Evolutionary conservation across 2,113 vertebrate genomes (phyloP).

Genomic region (Casuarius casuarius): DNA sequence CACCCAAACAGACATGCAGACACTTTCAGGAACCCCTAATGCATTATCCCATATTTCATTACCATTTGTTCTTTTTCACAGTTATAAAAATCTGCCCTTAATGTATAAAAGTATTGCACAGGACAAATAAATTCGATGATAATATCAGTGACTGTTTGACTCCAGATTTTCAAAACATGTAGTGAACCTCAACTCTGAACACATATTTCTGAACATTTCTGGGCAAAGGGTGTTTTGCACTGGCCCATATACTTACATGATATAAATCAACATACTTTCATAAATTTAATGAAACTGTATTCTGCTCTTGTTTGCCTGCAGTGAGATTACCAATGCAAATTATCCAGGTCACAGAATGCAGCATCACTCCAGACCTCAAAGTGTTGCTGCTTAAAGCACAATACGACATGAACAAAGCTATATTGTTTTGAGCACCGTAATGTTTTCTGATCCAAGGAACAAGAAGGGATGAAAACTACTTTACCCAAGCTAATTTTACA

Average conservation of each 20-base stretch:
- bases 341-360: neutral
- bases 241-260: neutral
- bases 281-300: neutral
- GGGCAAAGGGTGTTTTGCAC: neutral
- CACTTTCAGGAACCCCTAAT: neutral
- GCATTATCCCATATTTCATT: neutral
- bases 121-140: neutral
- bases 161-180: neutral
- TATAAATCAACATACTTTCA: neutral
- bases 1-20: neutral
- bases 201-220: neutral
- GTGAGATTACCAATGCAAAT: neutral
- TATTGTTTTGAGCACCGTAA: neutral
- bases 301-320: neutral
- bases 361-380: accelerated
- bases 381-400: neutral
- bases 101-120: neutral
- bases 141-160: neutral
- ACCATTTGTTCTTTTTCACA: neutral
- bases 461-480: neutral
- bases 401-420: neutral
- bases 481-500: neutral
- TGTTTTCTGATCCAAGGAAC: neutral
- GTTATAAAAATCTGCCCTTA: neutral
- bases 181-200: neutral